Evolutionary conservation across 2,113 vertebrate genomes (phyloP).

Genomic region (sheep (Ovis aries)): ARS-UI_Ramb_v3.0 NC_056059.1:48773001-48773500

Average conservation of each 20-base stretch:
- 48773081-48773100: not conserved
- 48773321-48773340: not conserved
- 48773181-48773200: not conserved
- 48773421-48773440: not conserved
- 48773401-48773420: not conserved
- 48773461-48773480: not conserved
- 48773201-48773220: rapidly evolving
- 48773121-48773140: not conserved
- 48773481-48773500: not conserved
- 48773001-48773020: not conserved
- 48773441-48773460: not conserved
- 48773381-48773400: not conserved
- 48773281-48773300: not conserved
- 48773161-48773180: not conserved
- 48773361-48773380: not conserved
- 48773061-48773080: not conserved
- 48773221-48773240: not conserved
- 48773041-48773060: not conserved
- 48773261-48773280: not conserved
- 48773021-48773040: not conserved
- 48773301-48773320: not conserved
- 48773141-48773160: not conserved
- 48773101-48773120: not conserved
- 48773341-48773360: not conserved
- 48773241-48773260: not conserved